Evolutionary conservation across 2,888 invertebrate genomes (phyloP).

Genomic region (Agrotis ipsilon): DNA sequence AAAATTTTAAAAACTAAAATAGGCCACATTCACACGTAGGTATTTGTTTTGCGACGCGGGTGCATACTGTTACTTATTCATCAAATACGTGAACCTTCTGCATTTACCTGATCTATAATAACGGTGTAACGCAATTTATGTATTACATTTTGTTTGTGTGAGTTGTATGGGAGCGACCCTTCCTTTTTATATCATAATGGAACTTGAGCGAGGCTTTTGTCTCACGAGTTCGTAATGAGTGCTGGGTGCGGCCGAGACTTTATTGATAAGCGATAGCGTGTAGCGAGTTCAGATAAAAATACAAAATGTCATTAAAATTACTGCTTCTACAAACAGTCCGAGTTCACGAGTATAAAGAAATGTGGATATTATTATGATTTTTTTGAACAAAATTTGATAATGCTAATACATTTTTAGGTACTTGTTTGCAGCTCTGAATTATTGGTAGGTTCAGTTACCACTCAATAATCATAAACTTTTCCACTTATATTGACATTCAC

Average conservation of each 20-base stretch:
- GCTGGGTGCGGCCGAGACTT: conserved; percentile 33
- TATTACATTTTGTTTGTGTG: conserved; percentile 59
- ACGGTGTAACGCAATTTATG: conserved; percentile 60
- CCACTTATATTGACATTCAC: too few species aligned
- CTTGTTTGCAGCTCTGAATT: too few species aligned
- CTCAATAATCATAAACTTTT: neutral
- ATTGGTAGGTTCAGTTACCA: too few species aligned
- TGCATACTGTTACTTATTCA: too few species aligned
- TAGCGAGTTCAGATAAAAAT: neutral
- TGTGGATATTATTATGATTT: too few species aligned
- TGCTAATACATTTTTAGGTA: too few species aligned
- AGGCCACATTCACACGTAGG: too few species aligned
- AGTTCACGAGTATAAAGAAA: too few species aligned
- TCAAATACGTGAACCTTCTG: conserved; percentile 17
- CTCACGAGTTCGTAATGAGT: conserved; percentile 72
- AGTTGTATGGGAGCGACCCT: conserved; percentile 61
- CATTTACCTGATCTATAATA: neutral
- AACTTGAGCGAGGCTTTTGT: conserved; percentile 71
- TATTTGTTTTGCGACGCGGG: too few species aligned
- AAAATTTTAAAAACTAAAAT: too few species aligned
- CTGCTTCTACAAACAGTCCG: neutral
- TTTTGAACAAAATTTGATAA: neutral
- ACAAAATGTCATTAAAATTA: too few species aligned
- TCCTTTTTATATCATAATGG: conserved; percentile 74
- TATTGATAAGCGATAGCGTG: conserved; percentile 21